A percentile compares a stretch with the other conserved stretches of the same genome.
Evolutionary conservation across 2,888 invertebrate species (phyloP).

Genomic region (Anthrax anthrax): DNA sequence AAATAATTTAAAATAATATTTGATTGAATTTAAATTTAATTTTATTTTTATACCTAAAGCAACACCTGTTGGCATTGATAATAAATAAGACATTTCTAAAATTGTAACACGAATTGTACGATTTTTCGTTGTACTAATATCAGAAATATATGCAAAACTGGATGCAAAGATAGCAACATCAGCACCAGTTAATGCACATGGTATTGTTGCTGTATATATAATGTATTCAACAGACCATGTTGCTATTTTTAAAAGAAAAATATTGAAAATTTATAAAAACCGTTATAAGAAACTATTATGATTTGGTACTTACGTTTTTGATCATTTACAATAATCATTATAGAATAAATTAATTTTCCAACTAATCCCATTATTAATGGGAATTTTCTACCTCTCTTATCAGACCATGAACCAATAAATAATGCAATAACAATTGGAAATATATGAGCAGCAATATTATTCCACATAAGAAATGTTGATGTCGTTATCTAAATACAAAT

Average conservation of each 20-base stretch:
- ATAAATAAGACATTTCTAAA: constrained; percentile 65
- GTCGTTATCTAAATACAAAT: constrained; percentile 44
- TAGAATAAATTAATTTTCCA: constrained; percentile 61
- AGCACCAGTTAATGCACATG: constrained; percentile 61
- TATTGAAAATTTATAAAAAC: neutral
- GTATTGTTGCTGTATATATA: constrained; percentile 60
- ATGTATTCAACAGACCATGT: constrained; percentile 60
- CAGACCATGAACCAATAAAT: constrained; percentile 71
- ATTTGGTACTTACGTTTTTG: constrained; percentile 33
- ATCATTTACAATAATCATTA: constrained; percentile 59
- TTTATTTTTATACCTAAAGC: constrained; percentile 44
- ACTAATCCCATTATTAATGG: constrained; percentile 55
- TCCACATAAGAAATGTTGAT: constrained; percentile 63
- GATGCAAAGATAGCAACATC: constrained; percentile 69
- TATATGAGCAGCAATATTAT: constrained; percentile 55
- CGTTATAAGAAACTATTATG: too few species aligned
- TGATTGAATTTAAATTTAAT: constrained; percentile 11
- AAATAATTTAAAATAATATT: neutral
- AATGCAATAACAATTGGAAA: constrained; percentile 63
- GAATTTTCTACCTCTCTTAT: constrained; percentile 60
- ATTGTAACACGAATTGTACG: constrained; percentile 69
- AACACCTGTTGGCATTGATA: constrained; percentile 71
- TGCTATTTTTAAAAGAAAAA: constrained; percentile 4
- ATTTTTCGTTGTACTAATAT: constrained; percentile 51
- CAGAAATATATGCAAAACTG: constrained; percentile 67